Evolutionary conservation across 2,888 invertebrate species (phyloP), one percentile per base, ranked within the genome.

Genomic region (Timandra comae): DNA sequence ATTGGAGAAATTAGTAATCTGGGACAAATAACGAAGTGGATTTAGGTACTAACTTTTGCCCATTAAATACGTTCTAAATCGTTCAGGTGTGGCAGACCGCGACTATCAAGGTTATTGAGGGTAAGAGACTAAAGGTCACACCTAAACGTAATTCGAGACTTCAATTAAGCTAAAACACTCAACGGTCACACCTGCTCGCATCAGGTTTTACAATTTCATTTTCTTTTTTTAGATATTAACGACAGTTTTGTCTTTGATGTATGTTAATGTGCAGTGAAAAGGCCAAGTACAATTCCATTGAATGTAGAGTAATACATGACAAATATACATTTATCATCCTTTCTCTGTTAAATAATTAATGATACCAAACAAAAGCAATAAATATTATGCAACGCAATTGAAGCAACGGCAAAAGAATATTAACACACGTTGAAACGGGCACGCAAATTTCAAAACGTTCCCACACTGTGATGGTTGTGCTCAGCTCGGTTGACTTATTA

Each of bases 51-150:
- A 32, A 37, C 30, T 39, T 41, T 22, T 20, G 13, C 28, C 27
- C 43, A 33, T 46, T 36, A 46, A 42, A 25, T n/a, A n/a, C n/a
- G 36, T 41, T 49, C 51, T 46, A 40, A 53, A 51, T 43, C 33
- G 41, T 36, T 41, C 46, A 63, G 67, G 71, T 60, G 68, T 45
- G 72, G 63, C 57, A 25, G 38, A 48, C 43, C 9, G 24, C 8
- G 1, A 9, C 24, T 11, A 58, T 63, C 53, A 63, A 58, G 54
- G 54, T 52, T 56, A 60, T 62, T 56, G 53, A 54, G 54, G 56
- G 57, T 53, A 52, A 6, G 52, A 52, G 46, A 43, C 46, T 49
- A 67, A 67, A 70, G 63, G 72, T 67, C 76, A 62, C 67, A 54
- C 66, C 68, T 65, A 55, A 47, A 52, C 38, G 64, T 61, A 65